Base-by-base conservation (phyloP, 2,888 invertebrate genomes). In the Caenorhabditis afra region DNA sequence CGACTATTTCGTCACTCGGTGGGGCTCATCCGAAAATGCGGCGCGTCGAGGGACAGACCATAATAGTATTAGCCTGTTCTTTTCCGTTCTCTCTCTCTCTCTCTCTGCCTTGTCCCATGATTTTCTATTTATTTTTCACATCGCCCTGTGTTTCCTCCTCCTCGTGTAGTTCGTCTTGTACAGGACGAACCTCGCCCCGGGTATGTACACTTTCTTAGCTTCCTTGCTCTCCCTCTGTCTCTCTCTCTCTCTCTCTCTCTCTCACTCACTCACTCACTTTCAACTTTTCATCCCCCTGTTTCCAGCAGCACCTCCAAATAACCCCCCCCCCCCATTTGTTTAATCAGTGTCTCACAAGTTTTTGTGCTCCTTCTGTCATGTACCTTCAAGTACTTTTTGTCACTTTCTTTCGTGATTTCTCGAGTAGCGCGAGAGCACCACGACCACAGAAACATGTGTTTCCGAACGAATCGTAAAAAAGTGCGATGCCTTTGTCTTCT, bases 121-220 rank as follows among this genome's bases (percentile, higher is more conserved):
- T 75, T 62, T 67, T 62, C 57, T 67, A 57, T 67, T 67, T 75
- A 67, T 75, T 66, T 75, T 58, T 68, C 67, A 39, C n/a, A 53
- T 65, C 73, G 52, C 52, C 65, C 59, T 29, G 4, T 29, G 4
- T 29, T 7, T 47, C 53, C 37, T 65, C 22, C 57, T 41, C 22
- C 23, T 71, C 61, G 55, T 57, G 49, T 53, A 64, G 41, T 64
- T 64, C 57, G 23, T 59, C 53, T 20, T 49, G 29, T 29, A 39
- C 44, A 12, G 23, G 23, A 14, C n/a, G n/a, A 22, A 11, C 14
- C 7, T 41, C 41, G 7, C 3, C 4, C 29, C 11, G 41, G 11
- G 20, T 50, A 22, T 59, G 44, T 52, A 57, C 47, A 59, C 53
- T 41, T 41, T 29, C 29, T 3, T 3, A 29, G 29, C 7, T 7